phyloP scores from a whole-genome alignment of 64 coral and sea anemone species.

The Dendronephthya gigantea region DNA sequence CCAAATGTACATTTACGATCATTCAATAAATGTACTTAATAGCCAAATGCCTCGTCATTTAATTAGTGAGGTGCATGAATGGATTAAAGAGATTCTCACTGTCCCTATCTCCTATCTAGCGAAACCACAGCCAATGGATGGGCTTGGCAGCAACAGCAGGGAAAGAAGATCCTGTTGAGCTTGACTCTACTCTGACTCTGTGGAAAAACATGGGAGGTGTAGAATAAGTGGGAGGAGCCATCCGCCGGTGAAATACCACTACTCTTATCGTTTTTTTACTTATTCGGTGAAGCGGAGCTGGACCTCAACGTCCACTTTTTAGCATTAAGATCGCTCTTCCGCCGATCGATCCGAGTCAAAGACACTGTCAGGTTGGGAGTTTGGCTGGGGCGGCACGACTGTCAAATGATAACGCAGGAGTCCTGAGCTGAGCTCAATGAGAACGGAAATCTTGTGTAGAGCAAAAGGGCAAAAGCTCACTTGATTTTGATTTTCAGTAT shows the following conservation, averaged over 20 bases:
- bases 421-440: conserved; percentile 15
- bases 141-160: conserved; percentile 15
- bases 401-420: conserved; percentile 16
- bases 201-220: conserved; percentile 11
- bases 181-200: conserved; percentile 12
- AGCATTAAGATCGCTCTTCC: not conserved
- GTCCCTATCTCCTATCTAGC: conserved; percentile 14
- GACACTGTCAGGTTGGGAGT: conserved; percentile 18
- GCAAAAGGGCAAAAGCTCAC: not conserved
- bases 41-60: not conserved
- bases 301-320: not conserved
- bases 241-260: conserved; percentile 7
- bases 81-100: not conserved
- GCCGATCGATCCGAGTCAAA: conserved; percentile 3
- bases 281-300: conserved; percentile 18
- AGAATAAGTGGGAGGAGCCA: conserved; percentile 14
- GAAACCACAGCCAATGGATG: conserved; percentile 13
- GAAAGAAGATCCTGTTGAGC: conserved; percentile 6
- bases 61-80: not conserved
- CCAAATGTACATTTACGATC: too few relatives aligned
- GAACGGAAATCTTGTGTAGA: not conserved
- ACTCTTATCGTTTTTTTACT: conserved; percentile 5
- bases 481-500: not conserved
- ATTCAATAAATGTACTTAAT: not conserved
- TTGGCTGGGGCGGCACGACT: conserved; percentile 9